Base-by-base conservation (phyloP, 2,888 invertebrate genomes). In the Drosophila paramelanica region DNA sequence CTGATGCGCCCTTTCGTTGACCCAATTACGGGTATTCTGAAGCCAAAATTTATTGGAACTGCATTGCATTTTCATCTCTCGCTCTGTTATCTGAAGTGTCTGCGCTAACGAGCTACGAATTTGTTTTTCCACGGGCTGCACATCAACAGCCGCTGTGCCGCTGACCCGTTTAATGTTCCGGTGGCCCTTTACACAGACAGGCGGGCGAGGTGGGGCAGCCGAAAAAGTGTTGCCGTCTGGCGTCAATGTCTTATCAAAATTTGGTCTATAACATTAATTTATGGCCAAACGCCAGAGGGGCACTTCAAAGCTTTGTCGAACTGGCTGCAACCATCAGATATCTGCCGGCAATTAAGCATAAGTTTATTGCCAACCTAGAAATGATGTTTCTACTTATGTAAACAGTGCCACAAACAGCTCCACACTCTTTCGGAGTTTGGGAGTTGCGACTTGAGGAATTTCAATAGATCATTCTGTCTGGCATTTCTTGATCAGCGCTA, bases 201-300 rank as follows among this genome's bases (percentile, higher is more conserved):
- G 8, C 31, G 7, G 0, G 41, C 31, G 20, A 8, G 13, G 10
- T 17, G n/a, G 17, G 11, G 39, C 23, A 23, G 23, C 23, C 1
- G 42, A 14, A n/a, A 38, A 14, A n/a, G 38, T n/a, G 36, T 17
- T 60, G 55, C 73, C 77, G 78, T 65, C 75, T 73, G 69, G 86
- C 83, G 88, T 83, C 88, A 83, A 79, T 71, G 86, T 81, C 79
- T 85, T 89, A 85, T 85, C 87, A 89, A 84, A 31, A 88, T 55
- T 68, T 79, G 67, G 84, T 81, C 88, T 85, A 89, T 87, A 83
- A 84, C 81, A 89, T 81, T 87, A 89, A 89, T 89, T 85, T 89
- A 85, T 89, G 50, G 75, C 72, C 87, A 65, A 68, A 57, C 53
- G 55, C 43, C 59, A 58, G 41, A 23, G 61, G 59, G 57, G 47